These are phyloP conservation scores for Chrysodeixis includens DNA, from an alignment of 2,888 invertebrate genomes.

Conservation along the genomic window DNA sequence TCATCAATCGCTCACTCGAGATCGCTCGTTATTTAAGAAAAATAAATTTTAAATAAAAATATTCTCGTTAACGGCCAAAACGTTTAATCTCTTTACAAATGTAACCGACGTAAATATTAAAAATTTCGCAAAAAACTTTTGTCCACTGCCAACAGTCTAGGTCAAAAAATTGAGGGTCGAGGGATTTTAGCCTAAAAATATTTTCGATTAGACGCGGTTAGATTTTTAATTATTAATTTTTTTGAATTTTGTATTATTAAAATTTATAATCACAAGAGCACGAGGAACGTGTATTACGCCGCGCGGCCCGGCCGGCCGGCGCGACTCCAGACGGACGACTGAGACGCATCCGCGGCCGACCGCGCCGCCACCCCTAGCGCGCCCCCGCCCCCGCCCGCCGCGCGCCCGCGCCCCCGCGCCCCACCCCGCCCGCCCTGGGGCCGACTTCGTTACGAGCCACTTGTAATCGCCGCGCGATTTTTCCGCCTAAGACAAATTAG, in stretches of 20 bases:
- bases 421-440: slow-evolving; percentile 67
- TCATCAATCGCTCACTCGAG: slow-evolving; percentile 78
- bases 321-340: slow-evolving; percentile 89
- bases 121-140: slow-evolving; percentile 86
- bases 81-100: slow-evolving; percentile 84
- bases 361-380: slow-evolving; percentile 70
- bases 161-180: slow-evolving; percentile 82
- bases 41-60: slow-evolving; percentile 84
- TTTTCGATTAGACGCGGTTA: slow-evolving; percentile 85
- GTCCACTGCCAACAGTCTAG: slow-evolving; percentile 81
- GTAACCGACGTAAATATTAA: slow-evolving; percentile 88
- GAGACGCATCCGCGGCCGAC: slow-evolving; percentile 79
- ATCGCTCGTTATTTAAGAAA: slow-evolving; percentile 75
- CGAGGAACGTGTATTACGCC: slow-evolving; percentile 89
- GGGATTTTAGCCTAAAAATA: slow-evolving; percentile 85
- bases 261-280: slow-evolving; percentile 89
- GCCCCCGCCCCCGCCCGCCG: slow-evolving; percentile 53
- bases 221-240: slow-evolving; percentile 68
- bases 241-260: slow-evolving; percentile 79
- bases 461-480: slow-evolving; percentile 89
- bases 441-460: slow-evolving; percentile 89
- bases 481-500: slow-evolving; percentile 89
- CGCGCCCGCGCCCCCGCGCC: slow-evolving; percentile 50
- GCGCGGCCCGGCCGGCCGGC: slow-evolving; percentile 89
- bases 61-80: slow-evolving; percentile 86